Percentiles rank a stretch among this genome's conserved stretches.
These are phyloP conservation scores for Danaus chrysippus DNA, from an alignment of 2,888 invertebrate species.

Conservation along the genomic window DNA sequence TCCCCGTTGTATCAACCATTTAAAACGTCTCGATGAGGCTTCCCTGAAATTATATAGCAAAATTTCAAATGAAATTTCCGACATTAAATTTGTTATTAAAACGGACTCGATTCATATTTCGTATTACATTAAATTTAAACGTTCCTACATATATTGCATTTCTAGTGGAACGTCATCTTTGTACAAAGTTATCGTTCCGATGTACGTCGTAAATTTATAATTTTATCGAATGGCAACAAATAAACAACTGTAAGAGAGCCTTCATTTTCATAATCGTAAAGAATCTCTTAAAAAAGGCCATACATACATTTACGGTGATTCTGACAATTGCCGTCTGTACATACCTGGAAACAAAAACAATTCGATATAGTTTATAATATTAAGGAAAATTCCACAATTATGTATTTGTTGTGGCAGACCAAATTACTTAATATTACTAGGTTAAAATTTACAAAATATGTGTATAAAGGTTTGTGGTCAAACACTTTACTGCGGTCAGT, in stretches of 20 bases:
- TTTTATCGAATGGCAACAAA: too few relatives aligned
- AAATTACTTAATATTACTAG: background rate
- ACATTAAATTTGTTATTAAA: too few relatives aligned
- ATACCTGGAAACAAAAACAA: conserved; percentile 3
- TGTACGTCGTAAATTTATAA: too few relatives aligned
- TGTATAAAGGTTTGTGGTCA: background rate
- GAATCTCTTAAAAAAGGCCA: background rate
- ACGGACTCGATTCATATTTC: too few relatives aligned
- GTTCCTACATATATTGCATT: too few relatives aligned
- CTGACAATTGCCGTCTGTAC: background rate
- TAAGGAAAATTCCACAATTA: background rate
- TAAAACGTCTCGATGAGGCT: background rate
- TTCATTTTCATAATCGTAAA: background rate
- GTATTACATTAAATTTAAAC: too few relatives aligned
- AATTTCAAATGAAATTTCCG: too few relatives aligned
- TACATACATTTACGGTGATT: background rate
- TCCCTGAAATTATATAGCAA: background rate
- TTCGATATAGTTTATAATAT: too few relatives aligned
- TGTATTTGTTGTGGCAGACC: background rate
- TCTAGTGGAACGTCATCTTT: too few relatives aligned
- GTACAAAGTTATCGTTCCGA: too few relatives aligned
- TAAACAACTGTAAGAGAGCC: too few relatives aligned
- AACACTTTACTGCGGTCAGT: conserved; percentile 17
- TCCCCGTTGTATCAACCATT: background rate
- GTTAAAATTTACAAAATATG: conserved; percentile 6